These are phyloP conservation scores for Rhynchonema sp. DNA, from an alignment of 2,888 invertebrate genomes.

Conservation along the genomic window DNA sequence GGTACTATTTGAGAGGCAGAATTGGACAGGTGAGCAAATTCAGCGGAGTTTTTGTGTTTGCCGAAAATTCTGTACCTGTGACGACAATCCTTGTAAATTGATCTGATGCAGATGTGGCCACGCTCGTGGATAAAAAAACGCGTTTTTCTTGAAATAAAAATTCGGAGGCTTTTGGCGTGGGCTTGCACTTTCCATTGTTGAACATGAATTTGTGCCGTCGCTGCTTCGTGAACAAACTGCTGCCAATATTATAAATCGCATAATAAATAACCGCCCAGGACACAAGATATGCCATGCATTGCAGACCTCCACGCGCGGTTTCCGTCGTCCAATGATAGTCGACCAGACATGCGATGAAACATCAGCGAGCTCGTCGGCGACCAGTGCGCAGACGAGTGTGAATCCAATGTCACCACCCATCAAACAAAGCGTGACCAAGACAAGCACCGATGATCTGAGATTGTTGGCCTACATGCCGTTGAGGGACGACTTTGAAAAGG, in stretches of 20 bases:
- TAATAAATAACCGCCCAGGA: too few species aligned
- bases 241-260: too few species aligned
- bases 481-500: constrained; percentile 8
- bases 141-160: too few species aligned
- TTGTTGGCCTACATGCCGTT: constrained; percentile 8
- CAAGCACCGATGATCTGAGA: constrained; percentile 4
- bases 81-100: too few species aligned
- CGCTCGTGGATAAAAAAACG: not conserved
- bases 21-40: not conserved
- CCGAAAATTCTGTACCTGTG: too few species aligned
- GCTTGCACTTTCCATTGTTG: too few species aligned
- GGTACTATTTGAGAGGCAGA: constrained; percentile 5
- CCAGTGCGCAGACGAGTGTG: not conserved
- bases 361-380: not conserved
- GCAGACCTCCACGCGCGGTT: not conserved
- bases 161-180: too few species aligned
- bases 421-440: not conserved
- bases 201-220: too few species aligned
- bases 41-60: not conserved
- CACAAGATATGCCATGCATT: too few species aligned
- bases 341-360: not conserved
- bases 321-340: not conserved
- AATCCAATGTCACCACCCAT: not conserved
- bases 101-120: too few species aligned
- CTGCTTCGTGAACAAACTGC: too few species aligned